phyloP scores from a whole-genome alignment of 2,797 vertebrate genomes.

The Dendrocincla tyrannina region DNA sequence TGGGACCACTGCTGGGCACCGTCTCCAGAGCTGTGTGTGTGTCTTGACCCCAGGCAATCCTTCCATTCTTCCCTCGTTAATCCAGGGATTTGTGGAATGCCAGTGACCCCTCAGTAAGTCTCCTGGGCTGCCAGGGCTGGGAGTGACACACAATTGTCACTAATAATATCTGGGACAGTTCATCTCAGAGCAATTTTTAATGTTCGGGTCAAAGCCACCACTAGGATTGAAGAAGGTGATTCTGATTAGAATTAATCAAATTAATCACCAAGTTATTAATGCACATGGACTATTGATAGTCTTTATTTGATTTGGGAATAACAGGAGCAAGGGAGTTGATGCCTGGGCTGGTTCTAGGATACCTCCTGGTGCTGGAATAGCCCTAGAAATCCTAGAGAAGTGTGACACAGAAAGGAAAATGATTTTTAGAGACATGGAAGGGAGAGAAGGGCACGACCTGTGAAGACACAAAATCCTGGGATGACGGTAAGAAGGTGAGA shows the following conservation, averaged over 20 bases:
- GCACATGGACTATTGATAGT: fast-evolving
- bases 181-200: background rate
- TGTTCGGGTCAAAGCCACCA: background rate
- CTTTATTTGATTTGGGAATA: background rate
- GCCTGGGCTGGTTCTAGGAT: background rate
- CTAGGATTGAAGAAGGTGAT: background rate
- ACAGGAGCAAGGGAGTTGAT: background rate
- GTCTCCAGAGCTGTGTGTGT: background rate
- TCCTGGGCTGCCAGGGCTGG: background rate
- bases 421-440: background rate
- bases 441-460: background rate
- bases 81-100: background rate
- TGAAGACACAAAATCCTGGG: background rate
- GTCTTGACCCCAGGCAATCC: background rate
- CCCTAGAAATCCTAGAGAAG: background rate
- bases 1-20: background rate
- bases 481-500: background rate
- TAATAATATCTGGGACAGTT: background rate
- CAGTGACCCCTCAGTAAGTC: background rate
- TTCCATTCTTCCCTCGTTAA: background rate
- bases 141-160: background rate
- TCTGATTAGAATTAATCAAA: background rate
- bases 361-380: background rate
- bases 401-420: background rate
- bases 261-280: background rate